Conservation (phyloP, 2,113 vertebrate species). For the Acanthisitta chloris region DNA sequence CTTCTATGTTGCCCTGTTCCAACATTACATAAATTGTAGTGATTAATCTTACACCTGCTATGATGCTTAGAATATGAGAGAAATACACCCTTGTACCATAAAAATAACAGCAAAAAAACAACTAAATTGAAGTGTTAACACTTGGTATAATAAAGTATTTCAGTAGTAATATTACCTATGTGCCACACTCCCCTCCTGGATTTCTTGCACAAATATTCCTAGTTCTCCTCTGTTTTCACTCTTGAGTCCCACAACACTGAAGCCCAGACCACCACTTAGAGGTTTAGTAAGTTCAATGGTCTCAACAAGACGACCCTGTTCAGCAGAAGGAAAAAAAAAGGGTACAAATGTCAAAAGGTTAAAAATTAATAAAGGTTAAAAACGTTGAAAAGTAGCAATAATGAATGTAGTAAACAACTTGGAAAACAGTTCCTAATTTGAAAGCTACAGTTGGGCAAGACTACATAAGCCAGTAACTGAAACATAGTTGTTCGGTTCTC, state of each 20-base stretch:
- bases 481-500: rapidly evolving
- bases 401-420: not conserved
- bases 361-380: not conserved
- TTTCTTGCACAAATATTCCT: constrained; percentile 95
- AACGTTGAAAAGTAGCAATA: not conserved
- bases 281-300: constrained; percentile 88
- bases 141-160: not conserved
- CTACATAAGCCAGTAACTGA: not conserved
- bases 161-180: constrained; percentile 74
- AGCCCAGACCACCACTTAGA: constrained; percentile 85
- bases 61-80: not conserved
- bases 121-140: not conserved
- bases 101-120: not conserved
- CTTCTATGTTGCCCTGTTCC: not conserved
- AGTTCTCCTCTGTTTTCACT: constrained; percentile 92
- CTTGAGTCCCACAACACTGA: constrained; percentile 91
- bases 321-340: not conserved
- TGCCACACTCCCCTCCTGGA: constrained; percentile 89
- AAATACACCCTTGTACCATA: not conserved
- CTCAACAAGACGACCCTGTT: constrained; percentile 86
- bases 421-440: not conserved
- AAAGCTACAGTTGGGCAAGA: not conserved
- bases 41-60: not conserved
- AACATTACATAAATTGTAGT: not conserved
- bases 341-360: not conserved